These are phyloP conservation scores for Molossus molossus DNA, from an alignment of 2,797 vertebrate species.

Conservation along the genomic window DNA sequence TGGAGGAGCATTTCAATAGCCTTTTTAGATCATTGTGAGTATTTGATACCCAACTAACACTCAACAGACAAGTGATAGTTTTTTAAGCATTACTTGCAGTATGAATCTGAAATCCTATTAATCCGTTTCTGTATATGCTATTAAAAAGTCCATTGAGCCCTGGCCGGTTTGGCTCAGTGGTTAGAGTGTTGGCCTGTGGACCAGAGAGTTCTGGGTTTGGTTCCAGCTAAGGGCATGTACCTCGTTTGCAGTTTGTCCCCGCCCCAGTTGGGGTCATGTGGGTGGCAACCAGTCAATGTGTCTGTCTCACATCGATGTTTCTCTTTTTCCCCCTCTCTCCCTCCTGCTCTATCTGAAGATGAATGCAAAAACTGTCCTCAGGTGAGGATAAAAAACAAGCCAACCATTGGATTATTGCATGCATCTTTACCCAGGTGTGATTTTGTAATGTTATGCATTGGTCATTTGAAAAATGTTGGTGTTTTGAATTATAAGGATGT, in stretches of 20 bases:
- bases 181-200: no score
- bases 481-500: neutral
- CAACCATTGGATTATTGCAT: neutral
- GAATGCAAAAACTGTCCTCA: no score
- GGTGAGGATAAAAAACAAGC: no score
- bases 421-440: neutral
- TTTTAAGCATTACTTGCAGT: neutral
- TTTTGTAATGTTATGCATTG: neutral
- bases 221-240: no score
- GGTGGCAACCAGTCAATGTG: no score
- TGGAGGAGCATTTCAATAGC: constrained; percentile 10
- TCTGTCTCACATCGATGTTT: no score
- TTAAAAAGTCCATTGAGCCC: neutral
- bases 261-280: no score
- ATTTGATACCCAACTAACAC: neutral
- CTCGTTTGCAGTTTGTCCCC: no score
- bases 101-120: neutral
- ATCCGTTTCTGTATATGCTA: constrained; percentile 2
- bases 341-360: no score
- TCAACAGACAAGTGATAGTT: neutral
- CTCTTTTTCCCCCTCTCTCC: no score
- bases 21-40: constrained; percentile 5
- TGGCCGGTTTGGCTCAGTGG: no score
- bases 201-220: no score
- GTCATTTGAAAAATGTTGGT: constrained; percentile 20